A percentile compares a stretch with the other conserved stretches of the same genome.
Evolutionary conservation across 2,888 invertebrate species (phyloP).

Genomic region (Tachina fera): DNA sequence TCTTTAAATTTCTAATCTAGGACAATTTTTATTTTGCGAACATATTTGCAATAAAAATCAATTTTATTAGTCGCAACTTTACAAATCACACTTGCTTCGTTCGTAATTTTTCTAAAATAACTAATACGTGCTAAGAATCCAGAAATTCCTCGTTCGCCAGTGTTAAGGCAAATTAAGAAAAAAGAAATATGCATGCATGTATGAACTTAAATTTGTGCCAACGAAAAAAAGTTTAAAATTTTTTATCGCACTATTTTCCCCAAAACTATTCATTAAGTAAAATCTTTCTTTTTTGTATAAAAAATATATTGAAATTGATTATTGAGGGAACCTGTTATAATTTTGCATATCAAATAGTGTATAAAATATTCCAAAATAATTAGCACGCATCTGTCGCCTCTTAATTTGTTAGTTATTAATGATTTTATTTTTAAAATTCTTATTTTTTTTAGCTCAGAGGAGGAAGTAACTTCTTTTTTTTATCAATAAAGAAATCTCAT

Average conservation of each 20-base stretch:
- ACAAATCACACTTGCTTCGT: slow-evolving; percentile 25
- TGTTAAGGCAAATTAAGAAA: background rate
- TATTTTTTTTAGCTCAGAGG: background rate
- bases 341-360: slow-evolving; percentile 20
- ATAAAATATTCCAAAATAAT: slow-evolving; percentile 9
- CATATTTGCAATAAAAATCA: slow-evolving; percentile 33
- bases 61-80: slow-evolving; percentile 18
- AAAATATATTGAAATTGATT: too few relatives aligned
- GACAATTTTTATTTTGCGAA: slow-evolving; percentile 42
- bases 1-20: slow-evolving; percentile 58
- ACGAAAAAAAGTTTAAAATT: background rate
- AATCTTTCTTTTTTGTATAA: too few relatives aligned
- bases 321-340: background rate
- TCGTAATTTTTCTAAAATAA: slow-evolving; percentile 23
- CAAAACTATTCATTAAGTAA: too few relatives aligned
- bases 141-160: background rate
- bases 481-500: background rate
- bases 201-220: slow-evolving; percentile 14
- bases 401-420: background rate
- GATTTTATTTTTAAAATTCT: background rate
- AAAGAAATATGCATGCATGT: slow-evolving; percentile 3
- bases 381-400: background rate
- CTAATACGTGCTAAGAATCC: slow-evolving; percentile 45
- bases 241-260: too few relatives aligned
- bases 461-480: background rate